Base-by-base conservation (phyloP, 1,140 invertebrate species). In the Aradophagus sp. region DNA sequence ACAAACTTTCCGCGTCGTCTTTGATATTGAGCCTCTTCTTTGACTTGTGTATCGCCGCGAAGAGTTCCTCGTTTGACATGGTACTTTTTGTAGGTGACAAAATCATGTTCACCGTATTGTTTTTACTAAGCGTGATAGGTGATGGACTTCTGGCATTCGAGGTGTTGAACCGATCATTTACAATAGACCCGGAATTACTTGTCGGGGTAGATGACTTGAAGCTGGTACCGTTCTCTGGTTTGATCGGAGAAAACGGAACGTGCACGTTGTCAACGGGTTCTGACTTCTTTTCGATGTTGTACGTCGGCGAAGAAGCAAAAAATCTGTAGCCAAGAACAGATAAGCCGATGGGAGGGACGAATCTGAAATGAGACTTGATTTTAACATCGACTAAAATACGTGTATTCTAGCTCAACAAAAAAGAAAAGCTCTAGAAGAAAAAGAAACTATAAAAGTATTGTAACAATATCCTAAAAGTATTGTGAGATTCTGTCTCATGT, bases 31-130 rank as follows among this genome's bases (percentile, higher is more conserved):
- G 85, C 73, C 90, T 89, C 77, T 91, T 91, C 76, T 92, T 93
- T 32, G 90, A 92, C 80, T 92, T 92, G 75, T 93, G 91, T 42
- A 93, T 93, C 7, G 91, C 90, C 3, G 91, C 90, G 68, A 92
- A 93, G 0, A 93, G 77, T 77, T 93, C 92, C 78, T 93, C 91
- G 61, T 91, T 91, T 0, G 90, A 91, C 90, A 92, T 92, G 1
- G 89, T 91, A 10, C 90, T 91, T 81, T 90, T 91, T 13, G 90
- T 89, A 0, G 90, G 90, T 1, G 90, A 91, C 3, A 91, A 73
- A 38, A 89, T 71, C 29, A 83, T 41, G 47, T 82, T 88, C 47
- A 66, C 85, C 23, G 65, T 82, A 6, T 78, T 80, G 10, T 39
- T 80, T 16, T 78, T 76, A 2, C 77, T 74, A 15, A 72, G 75